These are phyloP conservation scores for Emmelina monodactyla DNA, from an alignment of 2,888 invertebrate genomes.

Conservation along the genomic window DNA sequence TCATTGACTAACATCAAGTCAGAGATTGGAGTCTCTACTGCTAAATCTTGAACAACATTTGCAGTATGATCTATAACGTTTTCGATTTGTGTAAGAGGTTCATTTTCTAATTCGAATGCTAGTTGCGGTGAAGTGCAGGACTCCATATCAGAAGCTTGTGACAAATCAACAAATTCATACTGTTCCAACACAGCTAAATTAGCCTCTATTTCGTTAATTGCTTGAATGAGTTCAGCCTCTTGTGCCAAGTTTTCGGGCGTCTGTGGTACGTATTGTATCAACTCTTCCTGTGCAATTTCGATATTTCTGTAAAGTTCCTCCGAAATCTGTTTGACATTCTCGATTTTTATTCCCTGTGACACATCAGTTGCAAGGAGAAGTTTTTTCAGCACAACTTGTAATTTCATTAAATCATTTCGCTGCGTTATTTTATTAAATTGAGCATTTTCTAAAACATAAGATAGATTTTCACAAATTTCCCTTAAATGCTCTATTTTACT, in stretches of 20 bases:
- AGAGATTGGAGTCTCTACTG: constrained; percentile 25
- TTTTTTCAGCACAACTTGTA: constrained; percentile 27
- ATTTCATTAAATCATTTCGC: constrained; percentile 20
- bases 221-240: constrained; percentile 39
- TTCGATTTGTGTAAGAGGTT: constrained; percentile 32
- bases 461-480: constrained; percentile 33
- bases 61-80: constrained; percentile 34
- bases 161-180: constrained; percentile 41
- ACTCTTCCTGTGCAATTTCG: constrained; percentile 35
- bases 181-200: constrained; percentile 44
- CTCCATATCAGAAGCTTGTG: constrained; percentile 32
- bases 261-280: constrained; percentile 32
- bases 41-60: constrained; percentile 30
- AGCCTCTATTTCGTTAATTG: constrained; percentile 37
- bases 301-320: constrained; percentile 38
- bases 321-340: constrained; percentile 32
- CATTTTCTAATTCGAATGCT: constrained; percentile 31
- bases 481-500: constrained; percentile 34
- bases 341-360: constrained; percentile 30
- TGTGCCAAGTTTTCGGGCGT: constrained; percentile 24
- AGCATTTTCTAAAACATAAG: constrained; percentile 23
- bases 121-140: constrained; percentile 26
- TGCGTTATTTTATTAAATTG: constrained; percentile 11
- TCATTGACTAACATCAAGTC: constrained; percentile 37
- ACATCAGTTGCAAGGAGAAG: constrained; percentile 33